phyloP scores from a whole-genome alignment of 2,888 invertebrate species.

The Nemapogon koenigi region DNA sequence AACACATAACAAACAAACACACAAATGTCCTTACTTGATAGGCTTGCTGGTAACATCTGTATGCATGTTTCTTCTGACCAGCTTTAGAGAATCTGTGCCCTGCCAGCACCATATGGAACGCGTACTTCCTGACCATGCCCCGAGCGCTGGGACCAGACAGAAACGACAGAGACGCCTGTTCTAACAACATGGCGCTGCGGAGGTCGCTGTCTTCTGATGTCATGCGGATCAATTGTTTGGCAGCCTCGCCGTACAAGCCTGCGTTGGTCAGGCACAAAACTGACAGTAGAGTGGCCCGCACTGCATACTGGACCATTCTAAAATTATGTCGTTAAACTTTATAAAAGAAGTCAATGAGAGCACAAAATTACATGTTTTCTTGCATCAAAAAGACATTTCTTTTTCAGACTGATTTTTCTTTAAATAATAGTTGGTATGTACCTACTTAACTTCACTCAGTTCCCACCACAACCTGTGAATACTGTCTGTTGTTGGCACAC shows the following conservation, averaged over 20 bases:
- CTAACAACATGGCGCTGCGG: constrained; percentile 89
- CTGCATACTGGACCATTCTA: constrained; percentile 91
- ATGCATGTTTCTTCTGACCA: constrained; percentile 89
- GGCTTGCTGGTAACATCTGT: constrained; percentile 91
- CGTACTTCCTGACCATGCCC: constrained; percentile 88
- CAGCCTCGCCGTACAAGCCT: constrained; percentile 88
- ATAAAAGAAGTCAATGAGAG: too few species aligned
- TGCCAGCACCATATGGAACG: constrained; percentile 95
- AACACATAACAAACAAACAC: too few species aligned
- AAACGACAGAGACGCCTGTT: constrained; percentile 95
- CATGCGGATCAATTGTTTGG: constrained; percentile 92
- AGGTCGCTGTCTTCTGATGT: constrained; percentile 98
- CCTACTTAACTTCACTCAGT: too few species aligned
- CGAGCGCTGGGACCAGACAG: constrained; percentile 67
- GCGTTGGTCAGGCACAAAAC: constrained; percentile 85
- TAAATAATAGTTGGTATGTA: too few species aligned
- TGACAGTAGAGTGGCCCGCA: constrained; percentile 88
- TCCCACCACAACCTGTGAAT: too few species aligned
- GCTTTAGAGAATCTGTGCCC: constrained; percentile 95
- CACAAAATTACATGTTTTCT: too few species aligned
- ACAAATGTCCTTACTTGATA: constrained; percentile 69
- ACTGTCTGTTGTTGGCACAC: too few species aligned
- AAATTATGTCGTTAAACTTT: background rate
- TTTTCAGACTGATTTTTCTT: too few species aligned
- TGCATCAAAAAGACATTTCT: too few species aligned